Evolutionary conservation across 1,140 invertebrate genomes (phyloP), one percentile per base, ranked within the genome.

Genomic region (Lasaia peninsularis): DNA sequence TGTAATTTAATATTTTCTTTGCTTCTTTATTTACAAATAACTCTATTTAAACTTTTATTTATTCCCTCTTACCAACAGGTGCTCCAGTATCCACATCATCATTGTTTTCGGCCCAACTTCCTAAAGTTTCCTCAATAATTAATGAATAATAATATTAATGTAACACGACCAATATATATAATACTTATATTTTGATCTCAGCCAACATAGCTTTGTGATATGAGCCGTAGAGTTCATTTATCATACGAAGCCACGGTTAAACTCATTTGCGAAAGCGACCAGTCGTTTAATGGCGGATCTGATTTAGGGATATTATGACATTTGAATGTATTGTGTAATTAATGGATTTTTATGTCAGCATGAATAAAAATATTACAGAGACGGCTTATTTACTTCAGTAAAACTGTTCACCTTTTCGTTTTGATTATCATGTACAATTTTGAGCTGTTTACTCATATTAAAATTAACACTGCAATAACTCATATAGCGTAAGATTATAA

Each of bases 221-320:
- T 40, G 14, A 40, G 16, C 16, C 37, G 37, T 40, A 14, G 16
- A 16, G 37, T 18, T 37, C 35, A 40, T 40, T 40, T 40, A 40
- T 40, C 35, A 40, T 18, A 40, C 35, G 14, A 7, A n/a, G 35
- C 2, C 7, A 40, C 35, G 35, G 16, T 40, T 40, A 40, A 40
- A 40, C 35, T 40, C 35, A 40, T 40, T 40, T 40, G 35, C 16
- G 35, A 40, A 40, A 40, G 35, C 12, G n/a, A 16, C 35, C 14
- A 40, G 35, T 16, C 35, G 35, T 40, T 40, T 40, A 14, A 40
- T 40, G 35, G 35, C 5, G 7, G 3, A 8, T 16, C 10, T 40
- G 35, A 40, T 40, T 40, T 40, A 40, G 35, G 35, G 14, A 40
- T 40, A 40, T 40, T 40, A 16, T 40, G 35, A 40, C 35, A 40